Conservation (phyloP, 2,888 invertebrate species). For the Dolomedes plantarius region DNA sequence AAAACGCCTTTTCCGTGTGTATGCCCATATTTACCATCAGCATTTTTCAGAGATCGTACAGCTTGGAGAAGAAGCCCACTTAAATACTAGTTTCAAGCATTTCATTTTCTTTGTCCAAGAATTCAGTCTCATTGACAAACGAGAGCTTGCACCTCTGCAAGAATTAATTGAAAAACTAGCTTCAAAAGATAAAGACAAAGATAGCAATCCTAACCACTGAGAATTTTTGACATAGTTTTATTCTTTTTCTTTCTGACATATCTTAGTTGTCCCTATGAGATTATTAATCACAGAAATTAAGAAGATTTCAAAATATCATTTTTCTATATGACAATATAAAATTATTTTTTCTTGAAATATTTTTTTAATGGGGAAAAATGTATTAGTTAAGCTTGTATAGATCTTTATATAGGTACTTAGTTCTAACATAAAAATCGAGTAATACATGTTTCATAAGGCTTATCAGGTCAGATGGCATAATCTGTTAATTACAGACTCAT, state of each 20-base stretch:
- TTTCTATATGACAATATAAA: neutral
- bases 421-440: neutral
- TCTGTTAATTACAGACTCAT: too few species aligned
- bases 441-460: neutral
- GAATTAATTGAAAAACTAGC: constrained; percentile 97
- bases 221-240: too few species aligned
- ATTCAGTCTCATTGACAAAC: constrained; percentile 96
- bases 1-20: constrained; percentile 97
- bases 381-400: neutral
- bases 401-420: neutral
- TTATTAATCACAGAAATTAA: neutral
- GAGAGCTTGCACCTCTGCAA: constrained; percentile 96
- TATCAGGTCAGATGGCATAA: neutral
- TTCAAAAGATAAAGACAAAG: constrained; percentile 70
- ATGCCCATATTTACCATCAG: constrained; percentile 99
- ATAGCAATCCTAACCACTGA: constrained; percentile 16
- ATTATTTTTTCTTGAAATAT: constrained; percentile 1
- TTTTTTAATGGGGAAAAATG: neutral
- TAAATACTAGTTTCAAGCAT: constrained; percentile 99
- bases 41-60: constrained; percentile 99
- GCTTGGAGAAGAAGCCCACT: constrained; percentile 97
- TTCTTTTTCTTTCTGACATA: neutral
- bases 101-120: constrained; percentile 99
- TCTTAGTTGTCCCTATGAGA: neutral
- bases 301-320: neutral